Conservation (phyloP, 2,113 vertebrate genomes). For the Mobula birostris region DNA sequence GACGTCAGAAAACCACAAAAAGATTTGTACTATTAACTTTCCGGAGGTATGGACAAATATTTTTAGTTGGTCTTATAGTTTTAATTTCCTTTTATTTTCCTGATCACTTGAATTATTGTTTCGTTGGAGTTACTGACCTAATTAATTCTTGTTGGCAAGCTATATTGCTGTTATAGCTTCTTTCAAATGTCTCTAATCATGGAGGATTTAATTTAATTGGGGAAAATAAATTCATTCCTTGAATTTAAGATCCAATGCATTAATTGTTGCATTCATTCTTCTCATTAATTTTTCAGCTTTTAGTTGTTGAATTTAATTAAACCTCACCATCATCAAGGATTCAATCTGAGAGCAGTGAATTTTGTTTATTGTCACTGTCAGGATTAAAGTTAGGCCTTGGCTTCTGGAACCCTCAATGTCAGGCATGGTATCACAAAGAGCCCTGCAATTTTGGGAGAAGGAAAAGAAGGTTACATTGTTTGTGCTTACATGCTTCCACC, state of each 20-base stretch:
- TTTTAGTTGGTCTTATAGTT: background rate
- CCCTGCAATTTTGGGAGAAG: background rate
- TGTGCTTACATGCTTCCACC: background rate
- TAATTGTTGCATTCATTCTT: background rate
- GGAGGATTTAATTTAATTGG: slow-evolving; percentile 14
- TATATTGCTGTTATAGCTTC: background rate
- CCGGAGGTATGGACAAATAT: background rate
- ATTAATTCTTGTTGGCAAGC: background rate
- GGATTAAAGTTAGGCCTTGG: too few species aligned
- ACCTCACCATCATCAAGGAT: background rate
- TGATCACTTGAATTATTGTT: background rate
- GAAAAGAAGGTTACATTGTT: background rate
- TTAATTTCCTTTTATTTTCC: background rate
- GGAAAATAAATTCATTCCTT: background rate
- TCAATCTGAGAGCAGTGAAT: background rate
- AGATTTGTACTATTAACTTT: background rate
- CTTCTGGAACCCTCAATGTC: background rate
- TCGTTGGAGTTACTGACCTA: background rate
- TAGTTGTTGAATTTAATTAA: background rate
- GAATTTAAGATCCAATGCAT: background rate
- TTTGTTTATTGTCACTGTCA: too few species aligned
- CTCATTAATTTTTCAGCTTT: background rate
- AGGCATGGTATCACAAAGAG: background rate
- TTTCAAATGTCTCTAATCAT: background rate
- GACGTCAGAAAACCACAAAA: background rate